These are phyloP conservation scores for Dromas ardeola DNA, from an alignment of 2,113 vertebrate genomes.

Conservation along the genomic window DNA sequence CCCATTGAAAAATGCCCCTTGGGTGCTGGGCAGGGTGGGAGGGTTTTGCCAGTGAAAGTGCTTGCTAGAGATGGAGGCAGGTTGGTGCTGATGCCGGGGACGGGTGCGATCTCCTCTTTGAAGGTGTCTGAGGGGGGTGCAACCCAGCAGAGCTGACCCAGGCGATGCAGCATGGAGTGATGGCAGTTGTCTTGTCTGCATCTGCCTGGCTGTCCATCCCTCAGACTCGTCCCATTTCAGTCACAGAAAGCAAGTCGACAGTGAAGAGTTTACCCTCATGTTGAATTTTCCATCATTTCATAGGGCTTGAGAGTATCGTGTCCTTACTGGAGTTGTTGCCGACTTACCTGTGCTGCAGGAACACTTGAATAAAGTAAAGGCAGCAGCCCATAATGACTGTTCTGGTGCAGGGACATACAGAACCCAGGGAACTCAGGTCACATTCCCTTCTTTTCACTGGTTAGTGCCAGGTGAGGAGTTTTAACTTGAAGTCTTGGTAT, in stretches of 20 bases:
- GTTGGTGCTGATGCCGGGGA: background rate
- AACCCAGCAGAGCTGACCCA: background rate
- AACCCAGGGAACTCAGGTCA: background rate
- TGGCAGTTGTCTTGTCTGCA: background rate
- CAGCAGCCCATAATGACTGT: background rate
- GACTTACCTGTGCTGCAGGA: background rate
- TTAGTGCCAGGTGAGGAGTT: background rate
- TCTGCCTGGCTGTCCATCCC: background rate
- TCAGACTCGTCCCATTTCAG: background rate
- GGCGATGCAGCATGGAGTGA: fast-evolving
- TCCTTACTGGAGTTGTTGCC: background rate
- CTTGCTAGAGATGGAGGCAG: background rate
- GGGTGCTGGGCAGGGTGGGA: background rate
- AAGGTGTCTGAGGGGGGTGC: background rate
- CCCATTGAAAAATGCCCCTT: background rate
- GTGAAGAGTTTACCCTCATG: background rate
- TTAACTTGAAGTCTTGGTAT: background rate
- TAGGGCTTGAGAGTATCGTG: background rate
- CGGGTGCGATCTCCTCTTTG: background rate
- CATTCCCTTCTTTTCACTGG: background rate
- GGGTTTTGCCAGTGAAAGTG: background rate
- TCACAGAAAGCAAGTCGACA: background rate
- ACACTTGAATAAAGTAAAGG: background rate
- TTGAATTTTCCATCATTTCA: background rate
- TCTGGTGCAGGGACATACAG: background rate